phyloP scores from a whole-genome alignment of 2,888 invertebrate genomes.

The Platycheirus rosarum region DNA sequence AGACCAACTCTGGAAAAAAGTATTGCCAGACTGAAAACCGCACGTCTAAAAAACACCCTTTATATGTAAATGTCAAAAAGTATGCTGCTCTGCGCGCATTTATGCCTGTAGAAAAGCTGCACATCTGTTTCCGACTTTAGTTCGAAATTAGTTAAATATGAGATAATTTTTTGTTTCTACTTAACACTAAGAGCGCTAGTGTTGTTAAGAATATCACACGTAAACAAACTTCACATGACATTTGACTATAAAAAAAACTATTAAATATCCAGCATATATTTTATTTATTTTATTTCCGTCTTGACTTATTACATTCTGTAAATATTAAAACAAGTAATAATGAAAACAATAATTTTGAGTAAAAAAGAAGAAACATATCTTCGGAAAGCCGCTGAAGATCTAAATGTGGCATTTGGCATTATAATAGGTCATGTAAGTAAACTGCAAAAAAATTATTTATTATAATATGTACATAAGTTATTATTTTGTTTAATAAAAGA shows the following conservation, averaged over 20 bases:
- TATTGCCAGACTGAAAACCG: too few species aligned
- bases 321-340: slow-evolving; percentile 50
- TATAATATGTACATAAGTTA: not conserved
- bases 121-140: too few species aligned
- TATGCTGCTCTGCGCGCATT: too few species aligned
- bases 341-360: slow-evolving; percentile 87
- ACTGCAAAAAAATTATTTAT: not conserved
- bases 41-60: too few species aligned
- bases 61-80: too few species aligned
- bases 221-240: slow-evolving; percentile 70
- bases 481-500: slow-evolving; percentile 74
- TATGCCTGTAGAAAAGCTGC: too few species aligned
- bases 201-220: slow-evolving; percentile 43
- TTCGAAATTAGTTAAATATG: too few species aligned
- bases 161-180: too few species aligned
- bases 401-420: slow-evolving; percentile 88
- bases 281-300: slow-evolving; percentile 19
- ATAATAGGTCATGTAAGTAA: slow-evolving; percentile 93
- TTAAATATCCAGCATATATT: not conserved
- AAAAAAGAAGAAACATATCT: slow-evolving; percentile 88
- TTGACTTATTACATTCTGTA: not conserved
- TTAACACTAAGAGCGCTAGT: not conserved
- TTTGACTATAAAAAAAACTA: slow-evolving; percentile 2
- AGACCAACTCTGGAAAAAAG: too few species aligned
- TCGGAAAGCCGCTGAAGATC: slow-evolving; percentile 85